phyloP scores from a whole-genome alignment of 2,797 vertebrate genomes.

The Falco columbarius region DNA sequence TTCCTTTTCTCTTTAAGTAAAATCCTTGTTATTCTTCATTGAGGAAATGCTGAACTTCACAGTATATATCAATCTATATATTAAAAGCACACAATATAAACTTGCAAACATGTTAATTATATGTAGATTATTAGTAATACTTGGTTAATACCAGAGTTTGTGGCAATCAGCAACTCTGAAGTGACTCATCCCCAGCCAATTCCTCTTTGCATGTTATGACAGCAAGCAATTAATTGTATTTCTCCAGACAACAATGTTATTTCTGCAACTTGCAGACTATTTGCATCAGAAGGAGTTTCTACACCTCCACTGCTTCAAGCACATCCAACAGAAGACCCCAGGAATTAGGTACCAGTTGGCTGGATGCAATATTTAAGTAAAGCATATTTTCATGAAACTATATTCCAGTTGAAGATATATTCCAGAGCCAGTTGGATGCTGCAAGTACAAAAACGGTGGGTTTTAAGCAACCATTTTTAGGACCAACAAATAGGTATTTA shows the following conservation, averaged over 20 bases:
- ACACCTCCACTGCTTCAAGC: not conserved
- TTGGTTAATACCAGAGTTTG: not conserved
- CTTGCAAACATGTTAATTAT: not conserved
- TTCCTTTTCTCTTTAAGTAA: not conserved
- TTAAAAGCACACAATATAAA: not conserved
- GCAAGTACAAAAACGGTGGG: not conserved
- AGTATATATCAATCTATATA: not conserved
- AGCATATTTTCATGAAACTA: not conserved
- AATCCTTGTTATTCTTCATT: not conserved
- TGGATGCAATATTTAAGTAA: not conserved
- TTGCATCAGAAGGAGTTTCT: not conserved
- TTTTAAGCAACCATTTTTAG: not conserved
- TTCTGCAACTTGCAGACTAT: slow-evolving; percentile 1
- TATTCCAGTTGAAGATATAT: not conserved
- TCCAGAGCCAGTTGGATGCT: not conserved
- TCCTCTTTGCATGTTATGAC: not conserved
- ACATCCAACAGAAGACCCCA: not conserved
- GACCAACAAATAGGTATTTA: not conserved
- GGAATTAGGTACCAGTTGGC: not conserved
- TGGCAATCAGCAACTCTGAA: not conserved
- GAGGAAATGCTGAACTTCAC: not conserved
- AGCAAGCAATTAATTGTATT: slow-evolving; percentile 37
- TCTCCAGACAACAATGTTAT: slow-evolving; percentile 5
- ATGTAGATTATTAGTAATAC: not conserved
- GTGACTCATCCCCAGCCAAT: not conserved